phyloP scores from a whole-genome alignment of 92 coral and sea anemone genomes.

The Muricea muricata region DNA sequence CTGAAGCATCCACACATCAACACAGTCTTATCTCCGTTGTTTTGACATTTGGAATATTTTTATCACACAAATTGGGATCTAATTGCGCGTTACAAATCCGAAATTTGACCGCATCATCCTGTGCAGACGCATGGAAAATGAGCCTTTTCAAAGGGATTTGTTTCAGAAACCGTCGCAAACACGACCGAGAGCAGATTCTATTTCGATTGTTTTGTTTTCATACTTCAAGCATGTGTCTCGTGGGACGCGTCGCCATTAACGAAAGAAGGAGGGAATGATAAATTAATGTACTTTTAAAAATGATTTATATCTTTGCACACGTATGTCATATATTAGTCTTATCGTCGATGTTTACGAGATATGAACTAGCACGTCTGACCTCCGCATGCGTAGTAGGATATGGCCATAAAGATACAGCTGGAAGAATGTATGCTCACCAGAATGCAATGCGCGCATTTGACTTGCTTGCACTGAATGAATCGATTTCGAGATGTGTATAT shows the following conservation, averaged over 20 bases:
- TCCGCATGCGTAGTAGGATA: too few relatives aligned
- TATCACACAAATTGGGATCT: constrained; percentile 9
- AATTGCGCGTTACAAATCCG: neutral
- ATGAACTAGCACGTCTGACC: neutral
- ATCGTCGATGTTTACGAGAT: neutral
- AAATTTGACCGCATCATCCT: neutral
- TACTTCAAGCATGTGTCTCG: neutral
- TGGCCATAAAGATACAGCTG: too few relatives aligned
- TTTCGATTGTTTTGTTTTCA: neutral
- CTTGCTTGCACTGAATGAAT: too few relatives aligned
- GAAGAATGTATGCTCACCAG: too few relatives aligned
- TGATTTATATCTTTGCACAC: neutral
- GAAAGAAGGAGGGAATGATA: neutral
- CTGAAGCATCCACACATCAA: neutral
- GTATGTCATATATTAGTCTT: neutral
- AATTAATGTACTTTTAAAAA: neutral
- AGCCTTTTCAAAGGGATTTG: neutral
- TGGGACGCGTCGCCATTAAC: neutral
- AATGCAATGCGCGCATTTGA: too few relatives aligned
- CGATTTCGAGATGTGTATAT: too few relatives aligned
- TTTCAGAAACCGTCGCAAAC: neutral
- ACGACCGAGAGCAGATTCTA: neutral
- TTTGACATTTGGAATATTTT: constrained; percentile 13
- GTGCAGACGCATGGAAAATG: neutral
- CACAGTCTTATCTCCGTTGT: neutral